A percentile compares a stretch with the other conserved stretches of the same genome.
Conservation (phyloP, 2,113 vertebrate species). For the Mungos mungo region DNA sequence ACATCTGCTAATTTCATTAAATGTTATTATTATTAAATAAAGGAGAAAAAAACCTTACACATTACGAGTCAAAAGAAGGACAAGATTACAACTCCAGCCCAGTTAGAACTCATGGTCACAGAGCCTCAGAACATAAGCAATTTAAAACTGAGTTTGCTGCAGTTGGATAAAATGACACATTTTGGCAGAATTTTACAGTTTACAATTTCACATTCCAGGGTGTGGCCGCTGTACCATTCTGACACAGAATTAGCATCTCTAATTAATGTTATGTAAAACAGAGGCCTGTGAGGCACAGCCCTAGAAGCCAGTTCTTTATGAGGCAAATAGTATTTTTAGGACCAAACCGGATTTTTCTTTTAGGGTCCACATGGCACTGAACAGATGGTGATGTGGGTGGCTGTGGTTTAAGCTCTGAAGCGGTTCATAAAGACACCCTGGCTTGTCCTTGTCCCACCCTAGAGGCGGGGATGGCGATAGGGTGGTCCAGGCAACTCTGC, state of each 20-base stretch:
- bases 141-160: slow-evolving; percentile 30
- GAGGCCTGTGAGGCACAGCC: slow-evolving; percentile 8
- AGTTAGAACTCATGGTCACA: neutral
- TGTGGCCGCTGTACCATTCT: neutral
- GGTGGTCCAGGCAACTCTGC: neutral
- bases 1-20: neutral
- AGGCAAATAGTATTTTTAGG: slow-evolving; percentile 75
- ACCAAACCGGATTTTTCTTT: slow-evolving; percentile 74
- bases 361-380: slow-evolving; percentile 65
- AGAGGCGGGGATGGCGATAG: neutral
- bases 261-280: slow-evolving; percentile 70
- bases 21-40: neutral
- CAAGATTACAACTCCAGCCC: neutral
- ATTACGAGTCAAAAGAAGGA: neutral
- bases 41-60: neutral
- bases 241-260: slow-evolving; percentile 62
- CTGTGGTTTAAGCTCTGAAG: slow-evolving; percentile 65
- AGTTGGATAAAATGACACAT: slow-evolving; percentile 25
- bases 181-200: slow-evolving; percentile 48
- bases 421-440: slow-evolving; percentile 9
- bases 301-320: slow-evolving; percentile 25
- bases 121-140: neutral
- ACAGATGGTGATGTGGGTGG: slow-evolving; percentile 74
- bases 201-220: slow-evolving; percentile 51
- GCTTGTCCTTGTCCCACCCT: slow-evolving; percentile 36